phyloP scores from a whole-genome alignment of 2,888 invertebrate genomes.

The Sylvicola cinctus region DNA sequence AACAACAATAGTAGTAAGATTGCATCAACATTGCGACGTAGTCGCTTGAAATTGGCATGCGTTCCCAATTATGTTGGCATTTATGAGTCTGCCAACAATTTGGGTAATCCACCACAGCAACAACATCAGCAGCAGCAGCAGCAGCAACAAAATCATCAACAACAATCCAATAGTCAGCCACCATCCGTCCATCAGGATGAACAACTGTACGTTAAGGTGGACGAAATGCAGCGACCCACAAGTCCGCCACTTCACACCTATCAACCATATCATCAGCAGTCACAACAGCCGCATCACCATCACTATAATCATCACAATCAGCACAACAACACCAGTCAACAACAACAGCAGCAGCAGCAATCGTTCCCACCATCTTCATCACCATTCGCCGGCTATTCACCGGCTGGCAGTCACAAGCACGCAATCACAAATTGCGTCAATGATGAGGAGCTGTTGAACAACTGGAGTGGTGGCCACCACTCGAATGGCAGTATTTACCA shows the following conservation, averaged over 20 bases:
- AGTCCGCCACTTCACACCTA: conserved; percentile 4
- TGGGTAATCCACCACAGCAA: too few relatives aligned
- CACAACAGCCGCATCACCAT: background rate
- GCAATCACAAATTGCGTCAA: background rate
- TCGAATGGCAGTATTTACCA: too few relatives aligned
- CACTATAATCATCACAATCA: background rate
- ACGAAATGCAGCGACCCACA: conserved; percentile 13
- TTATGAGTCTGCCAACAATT: too few relatives aligned
- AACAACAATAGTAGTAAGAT: conserved; percentile 1
- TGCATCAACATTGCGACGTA: conserved; percentile 12
- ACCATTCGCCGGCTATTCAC: background rate
- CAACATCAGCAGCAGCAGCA: too few relatives aligned
- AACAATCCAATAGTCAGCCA: background rate
- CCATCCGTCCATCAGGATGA: conserved; percentile 15
- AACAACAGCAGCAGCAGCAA: conserved; percentile 5
- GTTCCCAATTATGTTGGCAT: conserved; percentile 8
- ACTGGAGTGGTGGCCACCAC: background rate
- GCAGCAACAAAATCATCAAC: too few relatives aligned
- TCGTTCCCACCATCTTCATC: background rate
- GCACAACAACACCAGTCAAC: conserved; percentile 3
- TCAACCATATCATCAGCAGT: background rate
- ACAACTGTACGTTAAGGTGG: conserved; percentile 24
- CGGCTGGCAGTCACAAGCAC: background rate
- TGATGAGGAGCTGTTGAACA: background rate
- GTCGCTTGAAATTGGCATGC: conserved; percentile 13